Conservation (phyloP, 1,140 invertebrate genomes). For the Hyles vespertilio region DNA sequence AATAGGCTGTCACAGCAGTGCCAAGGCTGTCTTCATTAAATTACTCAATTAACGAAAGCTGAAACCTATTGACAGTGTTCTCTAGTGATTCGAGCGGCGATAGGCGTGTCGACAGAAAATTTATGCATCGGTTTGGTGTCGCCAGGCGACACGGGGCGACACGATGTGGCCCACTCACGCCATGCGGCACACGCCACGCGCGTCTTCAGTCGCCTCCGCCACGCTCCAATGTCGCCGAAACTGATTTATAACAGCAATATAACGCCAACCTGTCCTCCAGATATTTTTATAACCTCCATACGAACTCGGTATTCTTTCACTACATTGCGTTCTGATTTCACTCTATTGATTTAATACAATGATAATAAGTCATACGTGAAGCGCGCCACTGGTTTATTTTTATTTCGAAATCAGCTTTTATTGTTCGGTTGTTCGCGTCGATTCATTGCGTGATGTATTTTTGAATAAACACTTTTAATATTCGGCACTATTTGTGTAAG, state of each 20-base stretch:
- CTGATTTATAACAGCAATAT: conserved; percentile 59
- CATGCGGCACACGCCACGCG: conserved; percentile 20
- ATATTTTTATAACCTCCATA: conserved; percentile 57
- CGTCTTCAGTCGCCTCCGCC: conserved; percentile 18
- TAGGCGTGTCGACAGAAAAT: conserved; percentile 13
- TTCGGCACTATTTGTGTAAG: too few species aligned
- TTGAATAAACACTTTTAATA: too few species aligned
- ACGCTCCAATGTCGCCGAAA: conserved; percentile 23
- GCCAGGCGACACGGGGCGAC: conserved; percentile 18
- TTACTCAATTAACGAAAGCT: conserved; percentile 1
- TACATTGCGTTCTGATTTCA: conserved; percentile 27
- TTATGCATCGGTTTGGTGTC: conserved; percentile 23
- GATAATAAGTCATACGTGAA: too few species aligned
- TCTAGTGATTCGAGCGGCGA: conserved; percentile 3
- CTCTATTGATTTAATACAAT: conserved; percentile 14
- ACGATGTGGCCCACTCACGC: conserved; percentile 2
- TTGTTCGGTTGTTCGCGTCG: too few species aligned
- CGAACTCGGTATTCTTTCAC: conserved; percentile 29
- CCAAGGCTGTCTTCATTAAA: neutral
- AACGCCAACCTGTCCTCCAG: conserved; percentile 42
- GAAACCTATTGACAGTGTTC: conserved; percentile 2
- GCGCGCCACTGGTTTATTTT: too few species aligned
- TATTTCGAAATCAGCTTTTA: too few species aligned
- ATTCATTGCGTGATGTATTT: too few species aligned
- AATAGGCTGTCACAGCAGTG: too few species aligned